Evolutionary conservation across 2,888 invertebrate species (phyloP).

Genomic region (Drosophila parthenogenetica): DNA sequence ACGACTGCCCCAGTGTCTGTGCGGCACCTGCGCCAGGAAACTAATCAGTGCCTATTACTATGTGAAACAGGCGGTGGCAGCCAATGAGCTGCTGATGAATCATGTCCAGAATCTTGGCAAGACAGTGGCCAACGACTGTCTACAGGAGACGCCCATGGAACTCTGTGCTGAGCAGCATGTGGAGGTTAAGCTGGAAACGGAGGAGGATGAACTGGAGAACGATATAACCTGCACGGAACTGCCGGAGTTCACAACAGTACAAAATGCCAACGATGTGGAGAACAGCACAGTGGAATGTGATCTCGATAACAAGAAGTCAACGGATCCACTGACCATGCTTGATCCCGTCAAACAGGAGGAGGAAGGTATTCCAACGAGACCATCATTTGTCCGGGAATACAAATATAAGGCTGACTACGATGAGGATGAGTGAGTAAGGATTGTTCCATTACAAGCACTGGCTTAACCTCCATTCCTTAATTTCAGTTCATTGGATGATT

Average conservation of each 20-base stretch:
- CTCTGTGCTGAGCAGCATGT: slow-evolving; percentile 72
- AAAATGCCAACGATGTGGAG: slow-evolving; percentile 38
- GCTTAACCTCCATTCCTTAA: neutral
- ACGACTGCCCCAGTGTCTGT: slow-evolving; percentile 70
- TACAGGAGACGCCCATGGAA: slow-evolving; percentile 78
- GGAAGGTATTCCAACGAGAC: slow-evolving; percentile 4
- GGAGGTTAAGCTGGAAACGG: slow-evolving; percentile 70
- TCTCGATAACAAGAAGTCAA: slow-evolving; percentile 44
- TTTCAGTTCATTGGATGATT: slow-evolving; percentile 61
- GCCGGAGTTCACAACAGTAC: slow-evolving; percentile 44
- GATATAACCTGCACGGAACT: slow-evolving; percentile 61
- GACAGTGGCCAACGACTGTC: slow-evolving; percentile 59
- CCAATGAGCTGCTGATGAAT: slow-evolving; percentile 63
- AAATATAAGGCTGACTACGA: slow-evolving; percentile 38
- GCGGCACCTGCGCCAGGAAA: slow-evolving; percentile 68
- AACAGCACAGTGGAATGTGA: slow-evolving; percentile 12
- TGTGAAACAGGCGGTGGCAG: slow-evolving; percentile 68
- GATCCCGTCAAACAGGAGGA: slow-evolving; percentile 57
- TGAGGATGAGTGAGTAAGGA: slow-evolving; percentile 57
- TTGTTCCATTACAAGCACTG: no score
- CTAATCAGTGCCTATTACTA: slow-evolving; percentile 73
- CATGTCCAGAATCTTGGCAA: slow-evolving; percentile 43
- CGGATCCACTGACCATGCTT: slow-evolving; percentile 62
- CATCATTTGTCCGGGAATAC: slow-evolving; percentile 11
- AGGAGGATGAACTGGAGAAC: slow-evolving; percentile 61